A percentile compares a stretch with the other conserved stretches of the same genome.
phyloP scores from a whole-genome alignment of 2,113 vertebrate genomes.

The Gymnarchus niloticus region DNA sequence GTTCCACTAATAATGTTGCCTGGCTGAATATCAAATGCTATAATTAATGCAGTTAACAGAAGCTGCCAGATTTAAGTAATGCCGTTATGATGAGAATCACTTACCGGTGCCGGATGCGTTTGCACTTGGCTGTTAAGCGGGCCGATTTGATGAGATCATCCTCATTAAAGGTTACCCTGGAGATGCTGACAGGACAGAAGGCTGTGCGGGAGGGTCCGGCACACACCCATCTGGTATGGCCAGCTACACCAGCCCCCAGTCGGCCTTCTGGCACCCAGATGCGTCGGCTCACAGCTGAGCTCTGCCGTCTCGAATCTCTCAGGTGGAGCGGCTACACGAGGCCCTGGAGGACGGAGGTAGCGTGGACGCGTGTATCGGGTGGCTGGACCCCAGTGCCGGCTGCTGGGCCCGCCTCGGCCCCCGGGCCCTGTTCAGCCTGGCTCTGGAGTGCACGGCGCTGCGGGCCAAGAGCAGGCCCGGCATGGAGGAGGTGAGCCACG shows the following conservation, averaged over 20 bases:
- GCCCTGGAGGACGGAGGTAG: constrained; percentile 55
- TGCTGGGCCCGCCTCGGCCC: constrained; percentile 51
- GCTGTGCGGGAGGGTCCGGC: constrained; percentile 52
- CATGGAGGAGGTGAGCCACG: constrained; percentile 48
- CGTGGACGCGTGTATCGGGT: constrained; percentile 54
- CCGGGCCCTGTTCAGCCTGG: constrained; percentile 51
- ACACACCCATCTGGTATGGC: constrained; percentile 54
- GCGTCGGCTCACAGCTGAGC: too few relatives aligned
- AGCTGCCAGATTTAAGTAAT: not conserved
- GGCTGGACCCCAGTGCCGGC: constrained; percentile 53
- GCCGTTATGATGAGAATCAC: not conserved
- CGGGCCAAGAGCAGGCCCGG: constrained; percentile 50
- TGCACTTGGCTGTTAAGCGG: not conserved
- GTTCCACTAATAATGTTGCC: not conserved
- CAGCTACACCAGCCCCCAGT: not conserved
- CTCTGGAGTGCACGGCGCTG: constrained; percentile 40
- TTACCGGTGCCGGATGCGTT: not conserved
- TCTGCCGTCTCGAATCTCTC: not conserved
- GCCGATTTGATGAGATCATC: not conserved
- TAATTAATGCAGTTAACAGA: not conserved
- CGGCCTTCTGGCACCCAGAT: not conserved
- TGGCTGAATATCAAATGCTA: too few relatives aligned
- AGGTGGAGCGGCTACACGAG: constrained; percentile 55
- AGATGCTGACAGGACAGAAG: constrained; percentile 58
- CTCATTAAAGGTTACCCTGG: constrained; percentile 57